Evolutionary conservation across 2,888 invertebrate genomes (phyloP), one percentile per base, ranked within the genome.

Genomic region (Abrostola tripartita): DNA sequence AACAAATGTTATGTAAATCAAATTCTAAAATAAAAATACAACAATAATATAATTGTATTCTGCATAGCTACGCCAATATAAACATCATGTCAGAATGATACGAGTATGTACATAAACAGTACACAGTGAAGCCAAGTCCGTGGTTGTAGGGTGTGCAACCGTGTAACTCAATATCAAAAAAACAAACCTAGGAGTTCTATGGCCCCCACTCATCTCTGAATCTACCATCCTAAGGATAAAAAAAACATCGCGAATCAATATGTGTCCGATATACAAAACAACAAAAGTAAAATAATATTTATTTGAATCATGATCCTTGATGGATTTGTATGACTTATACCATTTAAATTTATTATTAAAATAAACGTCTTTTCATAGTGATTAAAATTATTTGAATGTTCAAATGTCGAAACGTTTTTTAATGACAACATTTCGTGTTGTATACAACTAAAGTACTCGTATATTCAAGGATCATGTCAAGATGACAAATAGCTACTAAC

Each of bases 181-280:
- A 92, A 96, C 96, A 96, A 96, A 96, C 96, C 96, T 96, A 96
- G 96, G 96, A 88, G 95, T 95, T 93, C 95, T 96, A 95, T 96
- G 95, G 93, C 96, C 95, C 93, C 95, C 95, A 95, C 95, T 95
- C 92, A 95, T 94, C 93, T 96, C 96, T 95, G 96, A 95, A 92
- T 96, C 96, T 95, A 95, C 95, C 93, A 95, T 95, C 95, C 96
- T 96, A 95, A 89, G 94, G 90, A 94, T 91, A 89, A 92, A 91
- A 90, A 90, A 90, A 83, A 81, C 76, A 81, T 75, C 74, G 78
- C 82, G 80, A 78, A 78, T 88, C 82, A 86, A 83, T 84, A 81
- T 61, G 61, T 64, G 54, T 56, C 61, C 40, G 61, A 64, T 54
- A 41, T 52, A 49, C 38, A 12, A 52, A 61, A n/a, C 37, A 53